These are phyloP conservation scores for Oophaga pumilio DNA, from an alignment of 2,113 vertebrate genomes.

Conservation along the genomic window DNA sequence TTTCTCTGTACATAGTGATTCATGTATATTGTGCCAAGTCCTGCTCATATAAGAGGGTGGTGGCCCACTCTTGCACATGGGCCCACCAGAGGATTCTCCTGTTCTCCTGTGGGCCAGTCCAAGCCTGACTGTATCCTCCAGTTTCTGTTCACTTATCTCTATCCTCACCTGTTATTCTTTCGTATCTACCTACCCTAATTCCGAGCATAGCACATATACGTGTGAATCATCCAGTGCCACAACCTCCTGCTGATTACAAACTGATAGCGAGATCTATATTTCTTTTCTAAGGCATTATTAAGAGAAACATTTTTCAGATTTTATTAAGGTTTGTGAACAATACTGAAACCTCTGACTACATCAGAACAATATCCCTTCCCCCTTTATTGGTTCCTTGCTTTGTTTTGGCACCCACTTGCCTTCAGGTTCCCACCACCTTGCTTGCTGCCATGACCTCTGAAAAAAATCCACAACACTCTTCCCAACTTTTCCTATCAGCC, in stretches of 20 bases:
- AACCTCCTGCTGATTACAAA: neutral
- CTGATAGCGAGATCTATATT: neutral
- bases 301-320: neutral
- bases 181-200: neutral
- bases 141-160: neutral
- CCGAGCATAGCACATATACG: neutral
- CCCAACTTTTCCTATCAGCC: neutral
- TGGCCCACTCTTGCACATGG: too few relatives aligned
- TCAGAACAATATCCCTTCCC: neutral
- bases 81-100: too few relatives aligned
- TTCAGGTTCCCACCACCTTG: too few relatives aligned
- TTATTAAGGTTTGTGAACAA: neutral
- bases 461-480: too few relatives aligned
- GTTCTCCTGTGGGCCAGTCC: too few relatives aligned
- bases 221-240: neutral
- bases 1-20: too few relatives aligned
- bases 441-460: neutral
- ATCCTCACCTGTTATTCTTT: too few relatives aligned
- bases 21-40: too few relatives aligned
- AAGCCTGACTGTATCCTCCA: neutral
- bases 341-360: neutral
- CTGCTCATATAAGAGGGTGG: too few relatives aligned
- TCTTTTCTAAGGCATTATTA: neutral
- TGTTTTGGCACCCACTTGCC: too few relatives aligned
- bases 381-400: too few relatives aligned